phyloP scores from a whole-genome alignment of 2,113 vertebrate genomes.

The Brachypodius melanocephalos region DNA sequence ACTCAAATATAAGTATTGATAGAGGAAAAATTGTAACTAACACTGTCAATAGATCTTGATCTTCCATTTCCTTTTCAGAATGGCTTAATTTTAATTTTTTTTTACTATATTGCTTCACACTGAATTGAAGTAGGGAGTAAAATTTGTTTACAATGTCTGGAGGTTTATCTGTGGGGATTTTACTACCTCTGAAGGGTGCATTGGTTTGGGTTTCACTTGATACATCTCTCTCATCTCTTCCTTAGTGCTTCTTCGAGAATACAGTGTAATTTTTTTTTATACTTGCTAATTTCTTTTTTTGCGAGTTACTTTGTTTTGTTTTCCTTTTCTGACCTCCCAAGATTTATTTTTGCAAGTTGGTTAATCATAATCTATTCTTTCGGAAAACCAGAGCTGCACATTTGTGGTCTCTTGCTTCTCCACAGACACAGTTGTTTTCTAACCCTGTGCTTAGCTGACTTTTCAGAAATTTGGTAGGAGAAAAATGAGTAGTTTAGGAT shows the following conservation, averaged over 20 bases:
- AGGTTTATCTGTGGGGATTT: neutral
- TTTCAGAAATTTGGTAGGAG: neutral
- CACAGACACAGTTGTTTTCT: neutral
- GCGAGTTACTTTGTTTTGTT: neutral
- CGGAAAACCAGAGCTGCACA: neutral
- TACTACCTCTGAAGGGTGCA: neutral
- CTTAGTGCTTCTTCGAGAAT: neutral
- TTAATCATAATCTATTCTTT: neutral
- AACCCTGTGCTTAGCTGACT: neutral
- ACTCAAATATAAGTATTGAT: neutral
- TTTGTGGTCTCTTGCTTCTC: neutral
- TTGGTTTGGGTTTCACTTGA: neutral
- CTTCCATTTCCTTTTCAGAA: neutral
- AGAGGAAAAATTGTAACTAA: neutral
- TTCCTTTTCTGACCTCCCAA: neutral
- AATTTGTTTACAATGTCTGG: neutral
- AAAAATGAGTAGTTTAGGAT: neutral
- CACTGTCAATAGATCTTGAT: neutral
- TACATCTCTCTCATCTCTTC: neutral
- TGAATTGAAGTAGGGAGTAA: neutral
- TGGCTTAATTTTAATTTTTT: neutral
- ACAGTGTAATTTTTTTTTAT: neutral
- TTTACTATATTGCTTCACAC: neutral
- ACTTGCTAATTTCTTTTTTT: neutral
- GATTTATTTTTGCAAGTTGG: neutral